These are phyloP conservation scores for Rhingia rostrata DNA, from an alignment of 2,888 invertebrate species.

Conservation along the genomic window DNA sequence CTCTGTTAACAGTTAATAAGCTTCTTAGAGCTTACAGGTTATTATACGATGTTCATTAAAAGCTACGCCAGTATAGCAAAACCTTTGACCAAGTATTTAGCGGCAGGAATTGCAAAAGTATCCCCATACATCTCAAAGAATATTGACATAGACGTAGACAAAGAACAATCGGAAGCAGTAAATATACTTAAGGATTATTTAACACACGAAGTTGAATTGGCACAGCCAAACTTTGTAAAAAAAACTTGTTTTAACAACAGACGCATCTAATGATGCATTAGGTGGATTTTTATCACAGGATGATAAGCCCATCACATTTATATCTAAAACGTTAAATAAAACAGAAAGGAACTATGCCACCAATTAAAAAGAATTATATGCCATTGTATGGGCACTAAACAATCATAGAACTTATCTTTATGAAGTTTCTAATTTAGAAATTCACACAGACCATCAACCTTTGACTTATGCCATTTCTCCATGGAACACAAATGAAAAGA, in stretches of 20 bases:
- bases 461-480: neutral
- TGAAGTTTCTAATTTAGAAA: neutral
- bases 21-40: too few species aligned
- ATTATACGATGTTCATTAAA: slow-evolving; percentile 30
- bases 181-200: slow-evolving; percentile 56
- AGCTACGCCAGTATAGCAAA: slow-evolving; percentile 68
- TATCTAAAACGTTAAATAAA: slow-evolving; percentile 3
- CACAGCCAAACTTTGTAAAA: slow-evolving; percentile 10
- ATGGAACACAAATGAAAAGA: slow-evolving; percentile 6
- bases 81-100: slow-evolving; percentile 66
- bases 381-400: slow-evolving; percentile 6
- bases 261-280: neutral
- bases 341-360: slow-evolving; percentile 10
- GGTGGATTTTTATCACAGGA: neutral
- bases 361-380: neutral
- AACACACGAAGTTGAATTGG: slow-evolving; percentile 9
- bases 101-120: slow-evolving; percentile 64
- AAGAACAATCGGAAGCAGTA: too few species aligned
- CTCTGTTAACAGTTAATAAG: slow-evolving; percentile 67
- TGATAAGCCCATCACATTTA: slow-evolving; percentile 3
- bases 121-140: slow-evolving; percentile 70
- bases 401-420: slow-evolving; percentile 2
- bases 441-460: slow-evolving; percentile 14
- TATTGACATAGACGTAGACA: slow-evolving; percentile 52
- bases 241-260: slow-evolving; percentile 5